Evolutionary conservation across 2,113 vertebrate species (phyloP).

Genomic region (Anser brachyrhynchus): DNA sequence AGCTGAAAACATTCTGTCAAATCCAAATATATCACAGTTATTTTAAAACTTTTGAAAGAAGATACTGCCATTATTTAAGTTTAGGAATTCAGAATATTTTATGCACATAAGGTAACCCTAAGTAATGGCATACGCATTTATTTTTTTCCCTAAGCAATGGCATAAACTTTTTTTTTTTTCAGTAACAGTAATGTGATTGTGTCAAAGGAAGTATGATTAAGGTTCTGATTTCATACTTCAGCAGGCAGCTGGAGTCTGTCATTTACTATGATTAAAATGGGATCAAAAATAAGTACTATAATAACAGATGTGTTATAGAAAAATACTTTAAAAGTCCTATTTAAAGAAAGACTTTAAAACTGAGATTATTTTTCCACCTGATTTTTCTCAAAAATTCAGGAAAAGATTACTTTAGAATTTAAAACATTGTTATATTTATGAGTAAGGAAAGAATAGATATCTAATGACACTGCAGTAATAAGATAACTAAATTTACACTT

Average conservation of each 20-base stretch:
- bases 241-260: neutral
- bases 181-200: neutral
- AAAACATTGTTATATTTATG: neutral
- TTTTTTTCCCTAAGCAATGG: neutral
- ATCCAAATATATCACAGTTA: neutral
- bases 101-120: neutral
- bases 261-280: neutral
- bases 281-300: neutral
- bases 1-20: neutral
- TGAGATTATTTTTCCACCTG: neutral
- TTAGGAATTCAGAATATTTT: neutral
- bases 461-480: neutral
- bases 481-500: neutral
- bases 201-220: neutral
- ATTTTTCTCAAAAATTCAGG: neutral
- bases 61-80: neutral
- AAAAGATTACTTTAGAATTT: neutral
- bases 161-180: neutral
- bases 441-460: neutral
- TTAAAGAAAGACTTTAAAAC: neutral
- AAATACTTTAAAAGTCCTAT: neutral
- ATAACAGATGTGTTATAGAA: neutral
- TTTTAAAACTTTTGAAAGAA: conserved; percentile 11
- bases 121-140: neutral
- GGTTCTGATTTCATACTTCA: neutral